phyloP scores from a whole-genome alignment of 2,888 invertebrate species.

The Cerastoderma edule region DNA sequence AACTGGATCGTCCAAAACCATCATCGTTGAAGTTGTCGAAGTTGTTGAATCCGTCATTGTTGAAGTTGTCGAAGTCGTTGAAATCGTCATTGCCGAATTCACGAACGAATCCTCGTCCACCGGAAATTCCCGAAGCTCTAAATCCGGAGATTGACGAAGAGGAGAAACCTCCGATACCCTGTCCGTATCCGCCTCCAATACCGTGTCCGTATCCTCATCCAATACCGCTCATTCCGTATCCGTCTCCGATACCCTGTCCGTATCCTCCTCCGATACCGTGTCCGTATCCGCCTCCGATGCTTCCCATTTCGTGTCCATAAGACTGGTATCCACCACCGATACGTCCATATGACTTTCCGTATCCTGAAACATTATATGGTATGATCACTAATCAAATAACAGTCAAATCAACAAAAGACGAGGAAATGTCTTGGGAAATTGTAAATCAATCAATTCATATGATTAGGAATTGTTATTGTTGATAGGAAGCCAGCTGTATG shows the following conservation, averaged over 20 bases:
- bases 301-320: too few species aligned
- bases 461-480: too few species aligned
- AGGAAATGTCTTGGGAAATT: not conserved
- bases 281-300: not conserved
- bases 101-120: conserved; percentile 15
- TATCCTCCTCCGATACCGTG: conserved; percentile 4
- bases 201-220: too few species aligned
- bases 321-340: conserved; percentile 18
- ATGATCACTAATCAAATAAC: too few species aligned
- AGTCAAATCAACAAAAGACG: conserved; percentile 12
- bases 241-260: conserved; percentile 7
- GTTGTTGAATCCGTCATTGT: conserved; percentile 10
- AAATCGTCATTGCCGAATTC: not conserved
- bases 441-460: not conserved
- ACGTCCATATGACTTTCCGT: conserved; percentile 11
- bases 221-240: conserved; percentile 1
- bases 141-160: conserved; percentile 5
- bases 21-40: not conserved
- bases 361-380: too few species aligned
- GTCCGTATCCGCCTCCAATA: conserved; percentile 8
- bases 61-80: conserved; percentile 20
- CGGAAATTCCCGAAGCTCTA: not conserved
- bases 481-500: too few species aligned
- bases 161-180: conserved; percentile 15
- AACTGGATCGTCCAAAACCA: not conserved